Conservation (phyloP, 2,113 vertebrate species). For the Gasterosteus aculeatus region DNA sequence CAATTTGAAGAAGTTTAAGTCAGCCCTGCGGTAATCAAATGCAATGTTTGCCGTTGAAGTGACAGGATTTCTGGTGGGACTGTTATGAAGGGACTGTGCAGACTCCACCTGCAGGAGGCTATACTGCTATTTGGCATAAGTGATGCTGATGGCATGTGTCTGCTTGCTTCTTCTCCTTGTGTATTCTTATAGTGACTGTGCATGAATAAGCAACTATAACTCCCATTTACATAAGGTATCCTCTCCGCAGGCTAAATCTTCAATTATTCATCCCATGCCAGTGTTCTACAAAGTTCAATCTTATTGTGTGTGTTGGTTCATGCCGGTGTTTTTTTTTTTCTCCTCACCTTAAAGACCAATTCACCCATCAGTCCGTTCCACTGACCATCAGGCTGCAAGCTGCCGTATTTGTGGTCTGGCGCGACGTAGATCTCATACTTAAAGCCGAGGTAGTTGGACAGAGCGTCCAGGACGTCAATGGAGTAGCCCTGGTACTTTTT, state of each 20-base stretch:
- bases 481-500: conserved; percentile 99
- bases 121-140: conserved; percentile 22
- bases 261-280: neutral
- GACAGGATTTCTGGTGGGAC: conserved; percentile 7
- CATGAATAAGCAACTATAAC: conserved; percentile 6
- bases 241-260: neutral
- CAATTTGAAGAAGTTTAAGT: conserved; percentile 35
- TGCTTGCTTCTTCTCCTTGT: conserved; percentile 4
- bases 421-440: conserved; percentile 98
- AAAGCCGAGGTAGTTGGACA: conserved; percentile 96
- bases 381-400: conserved; percentile 90
- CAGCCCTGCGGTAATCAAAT: neutral
- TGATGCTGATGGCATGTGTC: neutral
- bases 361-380: conserved; percentile 98
- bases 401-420: conserved; percentile 96
- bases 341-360: conserved; percentile 93
- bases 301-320: neutral
- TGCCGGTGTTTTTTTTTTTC: neutral
- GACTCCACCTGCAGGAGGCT: conserved; percentile 3
- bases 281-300: neutral
- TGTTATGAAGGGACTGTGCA: conserved; percentile 11
- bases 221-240: neutral
- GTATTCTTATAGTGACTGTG: conserved; percentile 1
- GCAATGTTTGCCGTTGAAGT: conserved; percentile 35
- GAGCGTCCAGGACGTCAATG: conserved; percentile 95